Conservation (phyloP, 30 jellyfish, hydroid and myxozoan species). For the Turritopsis dohrnii region DNA sequence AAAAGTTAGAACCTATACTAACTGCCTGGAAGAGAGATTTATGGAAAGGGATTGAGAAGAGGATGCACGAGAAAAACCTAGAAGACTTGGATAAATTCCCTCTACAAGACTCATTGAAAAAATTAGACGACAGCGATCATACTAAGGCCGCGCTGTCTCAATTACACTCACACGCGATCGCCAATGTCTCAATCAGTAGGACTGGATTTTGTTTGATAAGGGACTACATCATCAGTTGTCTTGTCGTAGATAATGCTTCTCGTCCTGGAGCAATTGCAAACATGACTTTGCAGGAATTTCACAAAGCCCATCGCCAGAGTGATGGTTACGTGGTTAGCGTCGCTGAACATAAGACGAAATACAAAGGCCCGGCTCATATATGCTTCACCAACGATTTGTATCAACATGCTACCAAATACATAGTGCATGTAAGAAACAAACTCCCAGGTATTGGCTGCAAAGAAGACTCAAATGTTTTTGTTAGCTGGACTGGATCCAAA, state of each 20-base stretch:
- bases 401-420: slow-evolving; percentile 2
- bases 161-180: not conserved
- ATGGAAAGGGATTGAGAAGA: slow-evolving; percentile 11
- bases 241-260: slow-evolving; percentile 26
- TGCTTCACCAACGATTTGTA: not conserved
- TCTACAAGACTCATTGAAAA: not conserved
- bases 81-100: slow-evolving; percentile 4
- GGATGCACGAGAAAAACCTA: not conserved
- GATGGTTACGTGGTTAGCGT: slow-evolving; percentile 25
- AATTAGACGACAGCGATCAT: not conserved
- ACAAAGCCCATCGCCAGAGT: slow-evolving; percentile 2
- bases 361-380: slow-evolving; percentile 31
- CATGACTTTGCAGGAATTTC: slow-evolving; percentile 29
- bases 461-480: slow-evolving; percentile 2
- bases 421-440: slow-evolving; percentile 7
- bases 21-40: slow-evolving; percentile 10
- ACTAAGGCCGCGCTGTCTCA: slow-evolving; percentile 2
- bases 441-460: not conserved
- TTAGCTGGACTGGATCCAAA: slow-evolving; percentile 26
- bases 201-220: slow-evolving; percentile 5
- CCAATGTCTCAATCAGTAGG: not conserved
- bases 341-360: slow-evolving; percentile 13
- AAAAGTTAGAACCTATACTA: not conserved
- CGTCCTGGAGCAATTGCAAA: slow-evolving; percentile 30
- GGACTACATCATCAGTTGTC: not conserved